A percentile compares a stretch with the other conserved stretches of the same genome.
Evolutionary conservation across 1,140 invertebrate genomes (phyloP).

Genomic region (Papilio polyxenes): DNA sequence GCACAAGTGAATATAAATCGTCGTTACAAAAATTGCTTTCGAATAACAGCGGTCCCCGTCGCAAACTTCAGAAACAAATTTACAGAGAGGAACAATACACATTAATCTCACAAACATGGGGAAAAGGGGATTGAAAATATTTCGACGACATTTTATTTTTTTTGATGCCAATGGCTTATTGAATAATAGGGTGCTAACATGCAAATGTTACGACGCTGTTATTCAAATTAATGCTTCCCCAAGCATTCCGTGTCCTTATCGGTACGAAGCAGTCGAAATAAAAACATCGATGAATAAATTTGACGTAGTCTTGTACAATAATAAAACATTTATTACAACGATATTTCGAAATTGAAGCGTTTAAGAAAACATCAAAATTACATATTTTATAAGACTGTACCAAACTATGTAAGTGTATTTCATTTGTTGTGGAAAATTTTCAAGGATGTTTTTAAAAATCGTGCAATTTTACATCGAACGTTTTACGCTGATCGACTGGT

Average conservation of each 20-base stretch:
- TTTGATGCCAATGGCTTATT: conserved; percentile 38
- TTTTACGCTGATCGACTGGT: not conserved
- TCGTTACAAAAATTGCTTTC: conserved; percentile 20
- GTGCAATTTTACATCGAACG: not conserved
- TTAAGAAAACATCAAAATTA: not conserved
- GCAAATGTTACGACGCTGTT: conserved; percentile 38
- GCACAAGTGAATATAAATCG: conserved; percentile 30
- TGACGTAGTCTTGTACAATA: conserved; percentile 24
- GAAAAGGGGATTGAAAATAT: conserved; percentile 34
- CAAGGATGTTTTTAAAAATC: not conserved
- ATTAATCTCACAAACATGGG: conserved; percentile 36
- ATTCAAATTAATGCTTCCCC: conserved; percentile 38
- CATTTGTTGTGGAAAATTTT: not conserved
- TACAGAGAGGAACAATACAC: conserved; percentile 37
- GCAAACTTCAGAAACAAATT: conserved; percentile 35
- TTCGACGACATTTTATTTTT: conserved; percentile 38
- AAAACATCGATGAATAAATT: conserved; percentile 37
- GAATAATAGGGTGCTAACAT: conserved; percentile 40
- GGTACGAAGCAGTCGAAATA: conserved; percentile 28
- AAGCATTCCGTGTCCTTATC: conserved; percentile 38
- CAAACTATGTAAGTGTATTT: not conserved
- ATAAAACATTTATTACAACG: conserved; percentile 24
- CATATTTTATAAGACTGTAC: not conserved
- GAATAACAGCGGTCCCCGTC: conserved; percentile 29
- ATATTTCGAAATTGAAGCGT: conserved; percentile 8